phyloP scores from a whole-genome alignment of 2,888 invertebrate species.

The Lasioglossum marginatum region DNA sequence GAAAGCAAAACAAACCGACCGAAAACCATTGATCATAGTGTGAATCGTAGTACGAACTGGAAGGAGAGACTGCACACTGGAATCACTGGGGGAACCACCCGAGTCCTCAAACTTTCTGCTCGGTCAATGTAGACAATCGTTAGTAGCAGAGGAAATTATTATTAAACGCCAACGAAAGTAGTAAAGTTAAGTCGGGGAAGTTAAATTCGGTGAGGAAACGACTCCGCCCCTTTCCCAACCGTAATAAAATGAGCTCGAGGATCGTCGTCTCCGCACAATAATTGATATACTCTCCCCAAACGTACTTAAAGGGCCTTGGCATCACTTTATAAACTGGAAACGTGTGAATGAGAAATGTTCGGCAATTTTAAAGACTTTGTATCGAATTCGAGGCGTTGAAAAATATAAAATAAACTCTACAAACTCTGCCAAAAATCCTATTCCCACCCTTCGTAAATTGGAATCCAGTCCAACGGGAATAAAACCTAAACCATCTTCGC shows the following conservation, averaged over 20 bases:
- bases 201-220: neutral
- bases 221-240: neutral
- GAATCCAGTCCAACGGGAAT: too few relatives aligned
- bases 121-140: constrained; percentile 7
- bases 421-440: neutral
- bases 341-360: too few relatives aligned
- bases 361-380: neutral
- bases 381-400: neutral
- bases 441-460: too few relatives aligned
- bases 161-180: neutral
- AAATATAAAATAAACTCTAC: neutral
- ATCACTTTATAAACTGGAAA: too few relatives aligned
- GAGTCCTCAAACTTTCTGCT: neutral
- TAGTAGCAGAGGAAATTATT: neutral
- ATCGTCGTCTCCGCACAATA: neutral
- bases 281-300: neutral
- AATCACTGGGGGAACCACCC: neutral
- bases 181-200: neutral
- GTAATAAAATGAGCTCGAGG: neutral
- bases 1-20: neutral
- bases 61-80: neutral
- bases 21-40: neutral
- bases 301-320: too few relatives aligned
- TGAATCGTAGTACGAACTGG: neutral
- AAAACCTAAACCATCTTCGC: too few relatives aligned